Percentiles rank a stretch among this genome's conserved stretches.
phyloP scores from a whole-genome alignment of 2,797 vertebrate species.

The Pelochelys cantorii region DNA sequence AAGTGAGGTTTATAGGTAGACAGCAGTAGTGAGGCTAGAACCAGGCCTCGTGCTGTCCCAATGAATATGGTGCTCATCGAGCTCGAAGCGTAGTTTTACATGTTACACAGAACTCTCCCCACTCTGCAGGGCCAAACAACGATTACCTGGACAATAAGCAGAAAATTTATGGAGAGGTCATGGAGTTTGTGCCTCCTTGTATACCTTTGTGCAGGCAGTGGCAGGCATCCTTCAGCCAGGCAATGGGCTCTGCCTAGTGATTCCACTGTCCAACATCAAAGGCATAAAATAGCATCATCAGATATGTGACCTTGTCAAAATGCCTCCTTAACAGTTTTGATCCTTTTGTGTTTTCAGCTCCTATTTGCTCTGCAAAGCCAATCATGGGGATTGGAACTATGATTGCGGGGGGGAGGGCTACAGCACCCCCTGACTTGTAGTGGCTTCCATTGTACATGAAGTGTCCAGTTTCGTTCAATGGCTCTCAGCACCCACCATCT shows the following conservation, averaged over 20 bases:
- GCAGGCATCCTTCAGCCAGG: neutral
- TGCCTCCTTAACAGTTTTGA: neutral
- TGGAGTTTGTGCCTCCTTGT: neutral
- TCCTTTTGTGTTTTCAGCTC: neutral
- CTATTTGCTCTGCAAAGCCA: accelerated
- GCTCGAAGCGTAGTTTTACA: neutral
- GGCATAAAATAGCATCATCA: neutral
- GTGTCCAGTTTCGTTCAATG: too few relatives aligned
- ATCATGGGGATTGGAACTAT: too few relatives aligned
- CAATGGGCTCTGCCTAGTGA: neutral
- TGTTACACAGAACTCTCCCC: neutral
- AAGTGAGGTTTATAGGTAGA: neutral
- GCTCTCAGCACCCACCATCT: too few relatives aligned
- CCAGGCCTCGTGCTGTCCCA: neutral
- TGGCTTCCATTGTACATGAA: too few relatives aligned
- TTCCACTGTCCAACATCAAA: neutral
- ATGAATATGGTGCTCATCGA: accelerated
- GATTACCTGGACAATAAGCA: neutral
- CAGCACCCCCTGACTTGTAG: too few relatives aligned
- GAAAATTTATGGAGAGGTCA: neutral
- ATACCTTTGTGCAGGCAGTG: neutral
- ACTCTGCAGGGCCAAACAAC: neutral
- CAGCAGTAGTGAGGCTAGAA: neutral
- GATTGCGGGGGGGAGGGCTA: too few relatives aligned
- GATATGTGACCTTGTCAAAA: neutral